Evolutionary conservation across 2,888 invertebrate species (phyloP), one percentile per base, ranked within the genome.

Genomic region (Didymodactylos carnosus): DNA sequence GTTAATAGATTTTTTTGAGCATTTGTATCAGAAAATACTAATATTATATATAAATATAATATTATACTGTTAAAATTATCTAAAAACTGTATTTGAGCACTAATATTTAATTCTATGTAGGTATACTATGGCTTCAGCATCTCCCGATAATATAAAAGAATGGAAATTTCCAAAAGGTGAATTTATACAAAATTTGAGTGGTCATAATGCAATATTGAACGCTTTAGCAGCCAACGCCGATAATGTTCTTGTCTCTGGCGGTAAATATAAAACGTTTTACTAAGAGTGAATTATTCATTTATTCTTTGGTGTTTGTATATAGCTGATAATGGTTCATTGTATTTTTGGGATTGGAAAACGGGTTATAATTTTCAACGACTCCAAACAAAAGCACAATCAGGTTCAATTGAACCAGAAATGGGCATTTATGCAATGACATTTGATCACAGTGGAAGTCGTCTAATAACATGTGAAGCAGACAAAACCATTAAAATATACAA

Each of bases 401-500:
- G 98, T 19, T 97, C 97, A 0, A 97, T 99, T 89, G 98, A 98
- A 84, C 94, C 94, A 23, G 98, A 99, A 84, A 92, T 94, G 25
- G 98, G 98, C 53, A 90, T 99, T 77, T 98, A 94, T 85, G 89
- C 95, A 72, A 90, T 94, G 88, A 89, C 88, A 0, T 99, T 91
- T 84, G 98, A 98, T 84, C 89, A 90, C 77, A 92, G 93, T 23
- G 94, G 94, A 35, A 89, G 91, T 0, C 87, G 97, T 27, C 88
- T 98, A 76, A 91, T 99, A 78, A 94, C 97, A 0, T 91, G 92
- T 0, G 98, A 98, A 83, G 95, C 97, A 0, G 98, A 99, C 84
- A 99, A 98, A 85, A 97, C 97, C 0, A 92, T 99, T 78, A 99
- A 99, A 86, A 90, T 98, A 77, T 99, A 97, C 85, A 92, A 91